Conservation (phyloP, 2,888 invertebrate genomes). For the Nasonia oneida region DNA sequence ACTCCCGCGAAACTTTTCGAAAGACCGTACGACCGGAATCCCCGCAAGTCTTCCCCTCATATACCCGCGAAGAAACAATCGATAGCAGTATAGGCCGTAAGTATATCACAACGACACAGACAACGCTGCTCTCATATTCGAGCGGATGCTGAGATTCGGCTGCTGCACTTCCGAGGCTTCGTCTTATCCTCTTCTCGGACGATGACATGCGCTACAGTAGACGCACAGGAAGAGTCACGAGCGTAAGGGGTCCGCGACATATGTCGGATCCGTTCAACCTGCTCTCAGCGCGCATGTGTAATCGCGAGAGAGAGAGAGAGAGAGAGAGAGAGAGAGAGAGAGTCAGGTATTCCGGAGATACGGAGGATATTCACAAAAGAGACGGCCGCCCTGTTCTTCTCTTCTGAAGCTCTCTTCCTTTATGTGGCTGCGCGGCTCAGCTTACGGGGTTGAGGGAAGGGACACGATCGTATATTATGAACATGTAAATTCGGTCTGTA, state of each 20-base stretch:
- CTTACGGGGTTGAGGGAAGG: background rate
- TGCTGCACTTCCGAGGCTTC: slow-evolving; percentile 38
- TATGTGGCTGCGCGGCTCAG: slow-evolving; percentile 8
- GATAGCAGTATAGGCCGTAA: slow-evolving; percentile 23
- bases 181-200: slow-evolving; percentile 14
- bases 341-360: slow-evolving; percentile 35
- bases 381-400: slow-evolving; percentile 8
- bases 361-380: slow-evolving; percentile 43
- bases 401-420: background rate
- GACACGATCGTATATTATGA: background rate
- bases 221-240: background rate
- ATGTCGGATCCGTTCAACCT: slow-evolving; percentile 38
- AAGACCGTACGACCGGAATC: slow-evolving; percentile 48
- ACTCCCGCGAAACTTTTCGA: too few species aligned
- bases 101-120: too few species aligned
- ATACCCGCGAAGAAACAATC: slow-evolving; percentile 22
- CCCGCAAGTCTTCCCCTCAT: slow-evolving; percentile 37
- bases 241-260: slow-evolving; percentile 25
- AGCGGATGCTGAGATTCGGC: slow-evolving; percentile 58
- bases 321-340: background rate
- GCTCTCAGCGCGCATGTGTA: background rate
- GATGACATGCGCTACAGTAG: slow-evolving; percentile 40
- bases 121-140: background rate
- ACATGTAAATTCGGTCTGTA: background rate
- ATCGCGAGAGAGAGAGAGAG: background rate